phyloP scores from a whole-genome alignment of 2,113 vertebrate genomes.

The Brachyhypopomus occidentalis region DNA sequence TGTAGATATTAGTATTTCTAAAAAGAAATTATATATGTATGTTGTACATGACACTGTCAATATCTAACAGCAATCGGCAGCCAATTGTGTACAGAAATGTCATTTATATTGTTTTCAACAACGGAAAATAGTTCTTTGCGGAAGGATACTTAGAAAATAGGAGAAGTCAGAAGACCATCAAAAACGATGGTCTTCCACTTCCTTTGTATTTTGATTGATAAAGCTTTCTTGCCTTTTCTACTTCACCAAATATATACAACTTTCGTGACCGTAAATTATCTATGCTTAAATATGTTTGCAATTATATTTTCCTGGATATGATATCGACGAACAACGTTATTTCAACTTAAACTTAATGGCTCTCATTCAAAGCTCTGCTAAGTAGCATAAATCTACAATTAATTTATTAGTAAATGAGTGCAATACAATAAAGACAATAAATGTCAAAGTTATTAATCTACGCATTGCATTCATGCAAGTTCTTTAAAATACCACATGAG shows the following conservation, averaged over 20 bases:
- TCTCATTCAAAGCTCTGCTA: background rate
- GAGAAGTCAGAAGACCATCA: slow-evolving; percentile 71
- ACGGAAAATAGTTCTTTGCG: slow-evolving; percentile 59
- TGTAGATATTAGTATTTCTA: background rate
- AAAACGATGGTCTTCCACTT: slow-evolving; percentile 73
- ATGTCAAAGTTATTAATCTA: too few relatives aligned
- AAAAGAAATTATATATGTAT: background rate
- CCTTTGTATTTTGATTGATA: slow-evolving; percentile 10
- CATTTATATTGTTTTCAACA: background rate
- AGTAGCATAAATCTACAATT: background rate
- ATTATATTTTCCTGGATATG: background rate
- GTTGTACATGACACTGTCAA: too few relatives aligned
- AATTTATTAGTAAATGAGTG: background rate
- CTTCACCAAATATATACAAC: background rate
- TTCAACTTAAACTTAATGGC: background rate
- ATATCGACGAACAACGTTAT: background rate
- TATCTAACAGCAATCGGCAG: background rate
- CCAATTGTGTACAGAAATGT: background rate
- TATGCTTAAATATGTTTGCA: background rate
- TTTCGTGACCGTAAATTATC: background rate
- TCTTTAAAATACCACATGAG: background rate
- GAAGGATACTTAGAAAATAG: slow-evolving; percentile 56
- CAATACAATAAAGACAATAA: background rate
- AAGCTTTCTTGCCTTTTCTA: background rate
- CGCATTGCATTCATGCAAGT: background rate